Base-by-base conservation (phyloP, 2,888 invertebrate genomes). In the Andrena chrysosceles region DNA sequence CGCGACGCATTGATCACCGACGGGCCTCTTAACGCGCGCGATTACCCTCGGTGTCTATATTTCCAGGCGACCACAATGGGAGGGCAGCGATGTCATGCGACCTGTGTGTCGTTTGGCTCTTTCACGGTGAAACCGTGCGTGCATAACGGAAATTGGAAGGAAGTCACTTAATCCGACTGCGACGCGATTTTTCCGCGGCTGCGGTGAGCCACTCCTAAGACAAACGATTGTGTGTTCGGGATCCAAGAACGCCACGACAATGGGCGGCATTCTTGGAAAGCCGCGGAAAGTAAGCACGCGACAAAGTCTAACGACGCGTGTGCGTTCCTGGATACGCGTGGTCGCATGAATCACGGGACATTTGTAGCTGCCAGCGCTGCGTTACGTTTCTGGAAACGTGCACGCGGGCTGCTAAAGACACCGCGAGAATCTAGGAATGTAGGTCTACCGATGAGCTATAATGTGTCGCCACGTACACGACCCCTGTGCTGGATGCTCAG, bases 221-320 rank as follows among this genome's bases (percentile, higher is more conserved):
- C 79, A 48, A 77, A 80, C 68, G 74, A 79, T 70, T 73, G 77
- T 81, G 74, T 77, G 77, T 85, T 85, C 83, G 83, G 79, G 81
- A 87, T 75, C 74, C 71, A 67, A 64, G 81, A 77, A 78, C 81
- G 74, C 72, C 77, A 56, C 72, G 81, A 87, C 85, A 87, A 87
- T 84, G 78, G 76, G 60, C 48, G 80, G 77, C 74, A 80, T 87
- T 85, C 78, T 67, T 74, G 84, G 77, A 87, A 85, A 82, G 81
- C 66, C 74, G 74, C 62, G 76, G 76, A 77, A 82, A 87, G 77
- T 64, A 81, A 87, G 87, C 86, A 82, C 84, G 86, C 85, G 81
- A 87, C 78, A 70, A 20, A 16, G 16, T 42, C 73, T 82, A 78
- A 77, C 76, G 78, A 77, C 73, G 62, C 69, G 64, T 74, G 74